Conservation (phyloP, 2,888 invertebrate genomes). For the Epinotia ramella region DNA sequence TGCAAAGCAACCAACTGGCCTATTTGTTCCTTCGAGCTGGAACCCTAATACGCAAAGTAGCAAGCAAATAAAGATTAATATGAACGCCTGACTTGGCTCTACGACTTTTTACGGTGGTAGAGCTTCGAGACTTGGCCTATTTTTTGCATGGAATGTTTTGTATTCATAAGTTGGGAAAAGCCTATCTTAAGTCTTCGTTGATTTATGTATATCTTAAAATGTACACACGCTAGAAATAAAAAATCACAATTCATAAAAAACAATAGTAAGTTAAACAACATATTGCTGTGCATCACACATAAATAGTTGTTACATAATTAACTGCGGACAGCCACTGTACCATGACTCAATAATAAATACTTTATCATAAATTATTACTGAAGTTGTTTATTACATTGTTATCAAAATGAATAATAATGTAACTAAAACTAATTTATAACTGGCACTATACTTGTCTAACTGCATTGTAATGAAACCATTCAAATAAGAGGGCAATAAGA, state of each 20-base stretch:
- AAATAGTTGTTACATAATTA: slow-evolving; percentile 25
- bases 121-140: no score
- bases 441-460: slow-evolving; percentile 13
- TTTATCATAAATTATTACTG: slow-evolving; percentile 15
- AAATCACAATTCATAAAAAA: neutral
- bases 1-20: neutral
- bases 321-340: slow-evolving; percentile 4
- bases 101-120: no score
- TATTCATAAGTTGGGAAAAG: no score
- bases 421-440: slow-evolving; percentile 15
- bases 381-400: slow-evolving; percentile 19
- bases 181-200: no score
- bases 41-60: neutral
- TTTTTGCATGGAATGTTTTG: no score
- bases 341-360: slow-evolving; percentile 12
- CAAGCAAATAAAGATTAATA: no score
- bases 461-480: slow-evolving; percentile 14
- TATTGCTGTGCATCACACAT: neutral
- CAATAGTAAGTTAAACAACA: neutral
- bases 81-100: no score
- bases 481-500: neutral
- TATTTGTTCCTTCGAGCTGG: neutral
- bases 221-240: neutral
- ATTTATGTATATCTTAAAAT: neutral
- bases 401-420: slow-evolving; percentile 19